Percentiles rank a stretch among this genome's conserved stretches.
Evolutionary conservation across 2,113 vertebrate species (phyloP).

Genomic region (Tragelaphus strepsiceros): DNA sequence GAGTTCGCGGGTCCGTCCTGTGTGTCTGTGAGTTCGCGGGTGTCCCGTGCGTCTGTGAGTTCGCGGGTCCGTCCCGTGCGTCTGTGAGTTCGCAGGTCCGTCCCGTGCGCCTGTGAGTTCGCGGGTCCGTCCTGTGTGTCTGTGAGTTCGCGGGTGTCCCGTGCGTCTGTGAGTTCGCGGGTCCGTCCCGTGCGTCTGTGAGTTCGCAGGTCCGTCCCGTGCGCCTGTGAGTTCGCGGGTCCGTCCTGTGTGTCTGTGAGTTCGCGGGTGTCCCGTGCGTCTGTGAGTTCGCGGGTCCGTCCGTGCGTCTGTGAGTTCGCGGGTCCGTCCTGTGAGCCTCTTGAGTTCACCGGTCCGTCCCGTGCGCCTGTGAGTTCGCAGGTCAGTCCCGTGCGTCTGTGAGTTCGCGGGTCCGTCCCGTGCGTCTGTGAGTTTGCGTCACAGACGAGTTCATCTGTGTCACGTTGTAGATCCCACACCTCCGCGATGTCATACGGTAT

Average conservation of each 20-base stretch:
- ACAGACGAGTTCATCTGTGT: neutral
- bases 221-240: neutral
- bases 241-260: neutral
- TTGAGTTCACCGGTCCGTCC: neutral
- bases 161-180: neutral
- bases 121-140: no score
- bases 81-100: neutral
- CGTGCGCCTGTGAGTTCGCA: neutral
- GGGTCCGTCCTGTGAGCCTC: no score
- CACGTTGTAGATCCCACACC: rapidly evolving
- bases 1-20: neutral
- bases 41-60: neutral
- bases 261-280: no score
- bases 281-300: neutral
- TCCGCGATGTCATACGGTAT: rapidly evolving
- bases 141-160: no score
- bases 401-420: no score
- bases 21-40: neutral
- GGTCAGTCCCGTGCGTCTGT: neutral
- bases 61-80: neutral
- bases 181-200: neutral
- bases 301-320: neutral
- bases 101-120: neutral
- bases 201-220: no score
- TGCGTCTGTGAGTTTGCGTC: neutral